Evolutionary conservation across 2,888 invertebrate genomes (phyloP), one percentile per base, ranked within the genome.

Genomic region (Mechanitis mazaeus): DNA sequence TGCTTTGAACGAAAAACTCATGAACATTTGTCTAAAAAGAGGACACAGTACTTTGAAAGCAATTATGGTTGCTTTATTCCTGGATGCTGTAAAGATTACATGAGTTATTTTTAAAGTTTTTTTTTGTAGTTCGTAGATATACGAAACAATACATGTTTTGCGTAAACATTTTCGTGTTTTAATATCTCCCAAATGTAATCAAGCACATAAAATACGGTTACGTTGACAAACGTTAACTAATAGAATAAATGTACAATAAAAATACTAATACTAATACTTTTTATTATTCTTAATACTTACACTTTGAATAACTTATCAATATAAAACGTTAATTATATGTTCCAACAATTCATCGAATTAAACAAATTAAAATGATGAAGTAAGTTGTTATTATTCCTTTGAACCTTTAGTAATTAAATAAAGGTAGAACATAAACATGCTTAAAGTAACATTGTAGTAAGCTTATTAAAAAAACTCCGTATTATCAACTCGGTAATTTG

Each of bases 1-100:
- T 50, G 64, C 54, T 59, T 60, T 47, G 63, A 63, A 58, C 60
- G 60, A 65, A 65, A 65, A 63, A 67, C 61, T 58, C 58, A 63
- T 57, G 57, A 60, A 64, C 57, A 60, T 64, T 60, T 65, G 55
- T 65, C 59, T 56, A 58, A 64, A 64, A 64, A 56, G 66, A 62
- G 64, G 61, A 62, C 64, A 63, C 47, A 60, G 66, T 64, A 55
- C 57, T 65, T 62, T 62, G 64, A 54, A 63, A 60, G 66, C 60
- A 64, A 66, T 66, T 66, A 66, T 55, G 58, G 61, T 60, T 61
- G 62, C 60, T 62, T 6, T 50, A 50, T 50, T 56, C 64, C 66
- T 62, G 61, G 64, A 64, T 58, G 61, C 61, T 64, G 59, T 60
- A 58, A 61, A 58, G 59, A 59, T n/a, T 54, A 56, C 54, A 38